Evolutionary conservation across 2,113 vertebrate genomes (phyloP).

Genomic region (Naja naja): DNA sequence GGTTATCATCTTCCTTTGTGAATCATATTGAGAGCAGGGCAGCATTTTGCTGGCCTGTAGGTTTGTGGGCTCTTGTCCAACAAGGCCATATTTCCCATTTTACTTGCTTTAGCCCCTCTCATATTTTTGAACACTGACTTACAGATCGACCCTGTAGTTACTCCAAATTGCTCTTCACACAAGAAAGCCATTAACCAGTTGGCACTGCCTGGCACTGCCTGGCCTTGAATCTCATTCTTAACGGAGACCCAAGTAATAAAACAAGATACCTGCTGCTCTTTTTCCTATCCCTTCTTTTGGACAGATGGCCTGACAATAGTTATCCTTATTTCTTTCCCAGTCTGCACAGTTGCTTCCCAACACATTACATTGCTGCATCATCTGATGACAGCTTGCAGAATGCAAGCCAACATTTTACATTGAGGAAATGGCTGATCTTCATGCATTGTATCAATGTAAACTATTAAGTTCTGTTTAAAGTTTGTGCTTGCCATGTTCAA

Average conservation of each 20-base stretch:
- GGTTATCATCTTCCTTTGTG: neutral
- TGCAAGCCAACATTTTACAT: neutral
- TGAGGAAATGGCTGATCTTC: neutral
- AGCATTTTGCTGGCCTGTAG: constrained; percentile 1
- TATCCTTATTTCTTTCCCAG: neutral
- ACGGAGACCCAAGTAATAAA: constrained; percentile 1
- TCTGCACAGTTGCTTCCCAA: neutral
- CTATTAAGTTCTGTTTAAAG: neutral
- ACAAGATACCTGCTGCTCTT: neutral
- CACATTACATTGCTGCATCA: neutral
- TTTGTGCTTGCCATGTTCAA: neutral
- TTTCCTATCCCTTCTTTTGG: neutral
- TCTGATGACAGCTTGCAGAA: neutral
- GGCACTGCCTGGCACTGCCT: neutral
- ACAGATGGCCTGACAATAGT: neutral
- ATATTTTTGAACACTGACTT: constrained; percentile 17
- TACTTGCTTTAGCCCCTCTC: neutral
- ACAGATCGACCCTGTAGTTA: constrained; percentile 16
- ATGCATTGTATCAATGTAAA: neutral
- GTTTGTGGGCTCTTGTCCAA: constrained; percentile 21
- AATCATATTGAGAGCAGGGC: neutral
- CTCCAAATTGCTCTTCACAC: constrained; percentile 33
- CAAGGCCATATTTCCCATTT: constrained; percentile 8
- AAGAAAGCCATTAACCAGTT: constrained; percentile 25
- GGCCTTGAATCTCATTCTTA: constrained; percentile 2